These are phyloP conservation scores for Triops longicaudatus DNA, from an alignment of 1,140 invertebrate species.

Conservation along the genomic window DNA sequence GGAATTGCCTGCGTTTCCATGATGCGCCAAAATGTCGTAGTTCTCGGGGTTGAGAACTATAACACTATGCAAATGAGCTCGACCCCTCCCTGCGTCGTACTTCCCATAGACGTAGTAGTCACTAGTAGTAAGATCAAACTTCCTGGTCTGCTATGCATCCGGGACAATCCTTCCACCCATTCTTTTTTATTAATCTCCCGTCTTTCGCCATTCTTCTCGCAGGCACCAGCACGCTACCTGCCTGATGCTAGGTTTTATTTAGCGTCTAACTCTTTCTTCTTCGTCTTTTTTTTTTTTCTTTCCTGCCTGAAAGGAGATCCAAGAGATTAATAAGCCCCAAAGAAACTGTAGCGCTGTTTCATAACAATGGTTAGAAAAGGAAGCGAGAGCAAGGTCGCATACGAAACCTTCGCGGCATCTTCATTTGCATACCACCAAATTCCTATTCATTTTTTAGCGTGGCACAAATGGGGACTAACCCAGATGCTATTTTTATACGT, in stretches of 20 bases:
- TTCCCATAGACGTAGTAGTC: neutral
- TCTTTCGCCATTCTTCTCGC: neutral
- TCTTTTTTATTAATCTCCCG: neutral
- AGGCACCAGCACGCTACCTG: neutral
- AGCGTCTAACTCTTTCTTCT: neutral
- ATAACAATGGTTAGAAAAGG: neutral
- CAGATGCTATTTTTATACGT: neutral
- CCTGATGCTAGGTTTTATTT: neutral
- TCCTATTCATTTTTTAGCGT: neutral
- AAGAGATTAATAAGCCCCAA: neutral
- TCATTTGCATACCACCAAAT: neutral
- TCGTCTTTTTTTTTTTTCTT: neutral
- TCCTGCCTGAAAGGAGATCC: neutral
- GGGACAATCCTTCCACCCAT: neutral
- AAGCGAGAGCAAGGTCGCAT: neutral
- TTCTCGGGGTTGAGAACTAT: neutral
- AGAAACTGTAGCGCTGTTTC: neutral
- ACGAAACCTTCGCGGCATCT: neutral
- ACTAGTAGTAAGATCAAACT: neutral
- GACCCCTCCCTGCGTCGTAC: neutral
- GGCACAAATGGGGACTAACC: neutral
- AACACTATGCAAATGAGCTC: constrained; percentile 11
- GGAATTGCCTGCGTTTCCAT: neutral
- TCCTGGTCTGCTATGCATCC: neutral
- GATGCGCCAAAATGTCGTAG: constrained; percentile 5